A percentile compares a stretch with the other conserved stretches of the same genome.
phyloP scores from a whole-genome alignment of 2,113 vertebrate genomes.

The Furnarius figulus region DNA sequence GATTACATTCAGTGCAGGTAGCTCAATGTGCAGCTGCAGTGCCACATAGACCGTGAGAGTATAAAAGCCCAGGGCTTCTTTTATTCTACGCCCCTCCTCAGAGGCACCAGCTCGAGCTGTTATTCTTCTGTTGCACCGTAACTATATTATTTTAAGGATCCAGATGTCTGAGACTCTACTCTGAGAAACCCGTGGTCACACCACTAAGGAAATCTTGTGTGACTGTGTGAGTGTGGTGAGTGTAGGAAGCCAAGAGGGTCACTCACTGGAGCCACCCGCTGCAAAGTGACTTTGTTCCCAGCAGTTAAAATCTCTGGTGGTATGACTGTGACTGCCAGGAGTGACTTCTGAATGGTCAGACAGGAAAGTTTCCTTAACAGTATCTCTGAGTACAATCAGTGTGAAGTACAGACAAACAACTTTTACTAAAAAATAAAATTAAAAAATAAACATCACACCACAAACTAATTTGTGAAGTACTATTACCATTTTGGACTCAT shows the following conservation, averaged over 20 bases:
- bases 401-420: background rate
- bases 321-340: background rate
- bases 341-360: background rate
- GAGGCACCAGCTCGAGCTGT: background rate
- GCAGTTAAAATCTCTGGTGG: background rate
- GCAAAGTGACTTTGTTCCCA: accelerated
- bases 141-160: background rate
- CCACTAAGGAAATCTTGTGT: background rate
- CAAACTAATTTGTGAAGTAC: background rate
- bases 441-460: background rate
- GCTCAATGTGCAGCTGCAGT: background rate
- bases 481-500: slow-evolving; percentile 97
- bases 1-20: background rate
- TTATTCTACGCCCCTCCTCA: background rate
- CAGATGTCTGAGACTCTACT: background rate
- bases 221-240: background rate
- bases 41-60: background rate
- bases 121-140: background rate
- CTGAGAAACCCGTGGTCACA: background rate
- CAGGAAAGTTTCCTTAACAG: background rate
- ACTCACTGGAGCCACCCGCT: accelerated
- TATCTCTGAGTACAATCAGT: background rate
- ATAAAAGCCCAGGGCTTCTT: background rate
- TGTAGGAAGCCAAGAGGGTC: background rate
- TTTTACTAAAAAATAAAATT: background rate